A percentile compares a stretch with the other conserved stretches of the same genome.
Evolutionary conservation across 1,140 invertebrate species (phyloP).

Genomic region (Sitodiplosis mosellana): DNA sequence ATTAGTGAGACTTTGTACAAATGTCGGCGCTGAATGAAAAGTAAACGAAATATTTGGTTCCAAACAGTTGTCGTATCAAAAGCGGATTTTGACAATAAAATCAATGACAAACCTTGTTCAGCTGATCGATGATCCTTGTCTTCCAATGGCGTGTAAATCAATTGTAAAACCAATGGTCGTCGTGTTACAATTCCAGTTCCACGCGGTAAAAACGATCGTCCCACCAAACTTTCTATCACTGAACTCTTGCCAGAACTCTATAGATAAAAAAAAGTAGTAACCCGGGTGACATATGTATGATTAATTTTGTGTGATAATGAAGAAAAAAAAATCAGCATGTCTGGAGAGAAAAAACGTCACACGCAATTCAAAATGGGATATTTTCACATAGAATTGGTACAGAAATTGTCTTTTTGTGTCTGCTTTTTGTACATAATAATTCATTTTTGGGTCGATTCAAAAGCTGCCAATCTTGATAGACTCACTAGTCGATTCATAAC

Average conservation of each 20-base stretch:
- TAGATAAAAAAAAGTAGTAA: conserved; percentile 9
- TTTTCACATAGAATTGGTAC: too few relatives aligned
- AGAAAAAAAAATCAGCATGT: not conserved
- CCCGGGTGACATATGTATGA: not conserved
- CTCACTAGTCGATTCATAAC: too few relatives aligned
- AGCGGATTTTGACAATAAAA: conserved; percentile 4
- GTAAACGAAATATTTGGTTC: not conserved
- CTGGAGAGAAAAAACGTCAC: not conserved
- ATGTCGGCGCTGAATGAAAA: not conserved
- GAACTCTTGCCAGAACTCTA: conserved; percentile 99
- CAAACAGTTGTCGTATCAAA: not conserved
- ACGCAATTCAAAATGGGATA: too few relatives aligned
- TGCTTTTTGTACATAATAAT: too few relatives aligned
- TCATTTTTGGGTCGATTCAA: too few relatives aligned
- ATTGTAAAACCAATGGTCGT: conserved; percentile 81
- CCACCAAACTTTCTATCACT: conserved; percentile 96
- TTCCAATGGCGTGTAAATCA: conserved; percentile 80
- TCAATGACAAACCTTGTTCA: conserved; percentile 51
- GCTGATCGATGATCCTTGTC: conserved; percentile 67
- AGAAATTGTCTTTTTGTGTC: too few relatives aligned
- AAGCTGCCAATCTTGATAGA: too few relatives aligned
- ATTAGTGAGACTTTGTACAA: too few relatives aligned
- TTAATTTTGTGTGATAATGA: not conserved
- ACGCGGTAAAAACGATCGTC: conserved; percentile 88
- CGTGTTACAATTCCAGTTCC: conserved; percentile 96